phyloP scores from a whole-genome alignment of 2,888 invertebrate genomes.

The Mesorhabditis sp. region DNA sequence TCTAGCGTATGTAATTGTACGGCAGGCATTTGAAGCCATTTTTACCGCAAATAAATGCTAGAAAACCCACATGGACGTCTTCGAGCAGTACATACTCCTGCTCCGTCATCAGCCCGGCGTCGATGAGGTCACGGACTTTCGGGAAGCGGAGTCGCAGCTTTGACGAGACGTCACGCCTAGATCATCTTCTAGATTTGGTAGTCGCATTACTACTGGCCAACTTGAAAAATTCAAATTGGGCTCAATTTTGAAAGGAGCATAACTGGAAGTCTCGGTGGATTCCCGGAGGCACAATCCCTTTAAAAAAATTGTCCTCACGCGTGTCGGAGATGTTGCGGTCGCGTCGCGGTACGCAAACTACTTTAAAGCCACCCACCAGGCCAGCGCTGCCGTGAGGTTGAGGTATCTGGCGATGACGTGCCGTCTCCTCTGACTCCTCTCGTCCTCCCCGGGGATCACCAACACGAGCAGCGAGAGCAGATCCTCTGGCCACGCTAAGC shows the following conservation, averaged over 20 bases:
- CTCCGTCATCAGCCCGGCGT: conserved; percentile 34
- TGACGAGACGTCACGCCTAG: conserved; percentile 40
- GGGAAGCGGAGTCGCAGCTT: conserved; percentile 48
- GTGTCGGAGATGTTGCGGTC: too few relatives aligned
- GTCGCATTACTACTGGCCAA: not conserved
- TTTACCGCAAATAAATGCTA: not conserved
- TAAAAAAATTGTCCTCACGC: too few relatives aligned
- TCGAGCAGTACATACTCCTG: conserved; percentile 36
- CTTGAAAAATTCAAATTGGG: too few relatives aligned
- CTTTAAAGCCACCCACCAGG: conserved; percentile 22
- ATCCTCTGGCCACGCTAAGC: conserved; percentile 41
- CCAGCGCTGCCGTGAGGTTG: conserved; percentile 37
- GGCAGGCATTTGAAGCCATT: not conserved
- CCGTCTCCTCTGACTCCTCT: conserved; percentile 27
- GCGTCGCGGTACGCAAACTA: too few relatives aligned
- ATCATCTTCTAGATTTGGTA: conserved; percentile 5
- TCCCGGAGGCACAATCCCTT: too few relatives aligned
- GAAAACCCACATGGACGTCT: conserved; percentile 21
- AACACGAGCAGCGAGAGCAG: conserved; percentile 35
- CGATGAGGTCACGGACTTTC: conserved; percentile 23
- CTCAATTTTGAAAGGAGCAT: too few relatives aligned
- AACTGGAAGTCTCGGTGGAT: too few relatives aligned
- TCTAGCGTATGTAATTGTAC: not conserved
- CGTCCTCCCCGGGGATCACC: conserved; percentile 30
- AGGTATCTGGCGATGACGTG: conserved; percentile 44